A percentile compares a stretch with the other conserved stretches of the same genome.
Conservation (phyloP, 2,797 vertebrate species). For the Esox masquinongy region DNA sequence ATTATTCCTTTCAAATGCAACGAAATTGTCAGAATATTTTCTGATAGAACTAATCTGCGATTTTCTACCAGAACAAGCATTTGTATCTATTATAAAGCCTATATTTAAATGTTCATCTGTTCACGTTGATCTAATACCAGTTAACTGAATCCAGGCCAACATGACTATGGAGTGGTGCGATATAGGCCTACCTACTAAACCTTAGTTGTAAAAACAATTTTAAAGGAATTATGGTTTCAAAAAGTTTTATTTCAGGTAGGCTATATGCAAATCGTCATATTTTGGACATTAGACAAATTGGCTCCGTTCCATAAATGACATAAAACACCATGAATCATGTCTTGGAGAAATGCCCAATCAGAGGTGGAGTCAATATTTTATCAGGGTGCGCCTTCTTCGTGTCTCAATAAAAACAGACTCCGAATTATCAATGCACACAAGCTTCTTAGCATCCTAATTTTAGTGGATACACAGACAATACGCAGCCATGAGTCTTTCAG, state of each 20-base stretch:
- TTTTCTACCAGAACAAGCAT: neutral
- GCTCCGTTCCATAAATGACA: neutral
- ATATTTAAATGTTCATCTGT: neutral
- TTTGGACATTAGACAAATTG: neutral
- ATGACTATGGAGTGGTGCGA: neutral
- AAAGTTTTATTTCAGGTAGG: too few species aligned
- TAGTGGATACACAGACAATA: neutral
- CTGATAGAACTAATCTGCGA: neutral
- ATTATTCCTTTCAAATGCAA: neutral
- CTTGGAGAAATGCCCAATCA: neutral
- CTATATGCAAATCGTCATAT: neutral
- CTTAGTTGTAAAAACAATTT: neutral
- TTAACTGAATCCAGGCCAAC: neutral
- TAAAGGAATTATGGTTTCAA: neutral
- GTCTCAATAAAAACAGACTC: slow-evolving; percentile 35
- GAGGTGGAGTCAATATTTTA: slow-evolving; percentile 34
- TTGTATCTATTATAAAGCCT: neutral
- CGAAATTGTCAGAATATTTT: neutral
- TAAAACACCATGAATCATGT: neutral
- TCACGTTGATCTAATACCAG: neutral
- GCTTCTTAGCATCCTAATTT: slow-evolving; percentile 17
- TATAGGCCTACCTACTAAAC: neutral
- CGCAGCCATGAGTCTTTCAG: slow-evolving; percentile 54
- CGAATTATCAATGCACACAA: neutral
- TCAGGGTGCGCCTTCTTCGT: slow-evolving; percentile 24